Conservation (phyloP, 2,113 vertebrate species). For the Meles meles region DNA sequence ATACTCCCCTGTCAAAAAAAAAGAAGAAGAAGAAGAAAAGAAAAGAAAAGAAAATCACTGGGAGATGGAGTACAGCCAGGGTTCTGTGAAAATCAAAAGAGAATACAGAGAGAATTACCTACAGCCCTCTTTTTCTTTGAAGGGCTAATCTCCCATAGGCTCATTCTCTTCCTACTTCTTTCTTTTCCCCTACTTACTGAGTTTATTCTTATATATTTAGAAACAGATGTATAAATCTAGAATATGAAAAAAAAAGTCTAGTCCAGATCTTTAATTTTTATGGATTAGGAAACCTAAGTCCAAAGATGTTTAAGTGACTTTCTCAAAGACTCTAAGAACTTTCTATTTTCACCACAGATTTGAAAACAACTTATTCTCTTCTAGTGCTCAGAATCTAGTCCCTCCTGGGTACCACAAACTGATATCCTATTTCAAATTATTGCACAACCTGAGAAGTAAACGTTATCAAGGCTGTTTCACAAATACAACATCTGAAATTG, state of each 20-base stretch:
- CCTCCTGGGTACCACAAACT: neutral
- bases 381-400: neutral
- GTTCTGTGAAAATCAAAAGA: neutral
- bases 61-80: neutral
- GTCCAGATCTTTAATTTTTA: neutral
- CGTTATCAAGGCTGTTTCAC: neutral
- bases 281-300: neutral
- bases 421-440: neutral
- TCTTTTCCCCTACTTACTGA: neutral
- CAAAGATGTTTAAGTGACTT: neutral
- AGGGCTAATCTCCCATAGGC: neutral
- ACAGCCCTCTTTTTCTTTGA: neutral
- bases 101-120: neutral
- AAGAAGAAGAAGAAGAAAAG: neutral
- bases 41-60: neutral
- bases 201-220: neutral
- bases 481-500: neutral
- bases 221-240: neutral
- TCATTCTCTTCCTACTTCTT: neutral
- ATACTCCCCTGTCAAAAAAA: neutral
- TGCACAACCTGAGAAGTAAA: neutral
- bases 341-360: neutral
- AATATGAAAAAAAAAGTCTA: neutral
- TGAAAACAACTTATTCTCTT: neutral
- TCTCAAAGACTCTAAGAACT: neutral